Conservation (phyloP, 1,140 invertebrate genomes). For the Drosophila jambulina region DNA sequence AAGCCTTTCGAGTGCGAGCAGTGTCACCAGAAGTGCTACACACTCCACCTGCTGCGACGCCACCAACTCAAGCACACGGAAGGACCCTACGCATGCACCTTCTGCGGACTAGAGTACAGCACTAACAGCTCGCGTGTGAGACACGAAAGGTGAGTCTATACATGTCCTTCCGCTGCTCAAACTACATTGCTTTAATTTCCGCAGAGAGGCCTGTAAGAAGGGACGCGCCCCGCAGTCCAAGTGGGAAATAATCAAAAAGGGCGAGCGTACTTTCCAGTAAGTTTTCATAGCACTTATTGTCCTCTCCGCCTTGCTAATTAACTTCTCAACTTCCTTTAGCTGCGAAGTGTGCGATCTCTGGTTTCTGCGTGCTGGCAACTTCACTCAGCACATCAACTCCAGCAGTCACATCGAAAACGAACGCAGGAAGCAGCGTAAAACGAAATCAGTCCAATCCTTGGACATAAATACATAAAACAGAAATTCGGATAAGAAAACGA, state of each 20-base stretch:
- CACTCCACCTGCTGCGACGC: constrained; percentile 59
- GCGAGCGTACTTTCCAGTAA: constrained; percentile 72
- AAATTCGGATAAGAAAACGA: constrained; percentile 19
- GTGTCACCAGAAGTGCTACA: constrained; percentile 71
- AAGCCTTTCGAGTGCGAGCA: constrained; percentile 68
- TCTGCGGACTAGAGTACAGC: constrained; percentile 69
- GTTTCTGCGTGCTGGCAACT: constrained; percentile 70
- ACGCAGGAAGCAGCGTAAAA: constrained; percentile 44
- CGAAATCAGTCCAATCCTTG: neutral
- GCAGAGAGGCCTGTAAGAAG: constrained; percentile 72
- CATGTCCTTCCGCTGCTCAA: no score
- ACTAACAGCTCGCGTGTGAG: constrained; percentile 70
- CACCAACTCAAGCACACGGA: constrained; percentile 71
- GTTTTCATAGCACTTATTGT: neutral
- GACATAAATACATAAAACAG: constrained; percentile 20
- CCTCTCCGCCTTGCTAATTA: neutral
- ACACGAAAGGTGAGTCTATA: constrained; percentile 51
- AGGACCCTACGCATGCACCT: constrained; percentile 67
- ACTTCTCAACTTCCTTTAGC: constrained; percentile 8
- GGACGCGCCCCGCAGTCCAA: constrained; percentile 69
- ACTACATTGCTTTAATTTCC: neutral
- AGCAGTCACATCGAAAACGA: constrained; percentile 62
- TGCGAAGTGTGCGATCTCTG: constrained; percentile 71
- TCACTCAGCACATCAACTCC: constrained; percentile 66
- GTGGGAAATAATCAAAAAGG: constrained; percentile 68